Evolutionary conservation across 2,888 invertebrate species (phyloP), one percentile per base, ranked within the genome.

Genomic region (Archips xylosteana): DNA sequence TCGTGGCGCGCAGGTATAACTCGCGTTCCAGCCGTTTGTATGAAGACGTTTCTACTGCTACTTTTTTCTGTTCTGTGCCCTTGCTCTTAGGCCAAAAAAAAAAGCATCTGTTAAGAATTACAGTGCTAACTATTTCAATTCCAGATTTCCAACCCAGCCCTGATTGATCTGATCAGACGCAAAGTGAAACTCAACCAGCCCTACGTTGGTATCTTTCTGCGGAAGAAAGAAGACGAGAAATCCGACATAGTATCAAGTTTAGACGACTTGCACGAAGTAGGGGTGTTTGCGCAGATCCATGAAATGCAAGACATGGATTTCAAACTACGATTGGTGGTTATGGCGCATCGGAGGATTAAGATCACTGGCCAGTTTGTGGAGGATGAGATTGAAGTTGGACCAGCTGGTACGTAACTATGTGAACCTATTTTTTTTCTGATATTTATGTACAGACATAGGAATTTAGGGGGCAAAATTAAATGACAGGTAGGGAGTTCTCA

Each of bases 281-380:
- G 99, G 9, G 98, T 99, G 2, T 99, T 99, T 91, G 99, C 99
- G 9, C 99, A 99, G 93, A 99, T 99, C 78, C 98, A 99, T 81
- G 99, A 99, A 91, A 96, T 99, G 93, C 99, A 99, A 87, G 99
- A 99, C 87, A 95, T 99, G 86, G 99, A 98, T 6, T 98, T 98
- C 84, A 97, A 97, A 86, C 89, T 99, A 65, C 95, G 98, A 74
- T 95, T 99, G 83, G 98, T 99, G 4, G 97, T 99, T 9, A 98
- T 98, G 96, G 99, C 98, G 0, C 99, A 99, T 88, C 94, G 99
- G 74, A 95, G 99, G 77, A 97, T 98, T 54, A 96, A 96, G 87
- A 97, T 98, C 47, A 96, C 97, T 0, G 96, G 96, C 9, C 97
- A 97, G 88, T 96, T 98, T 78, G 88, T 97, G 78, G 98, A 98